Conservation (phyloP, 2,113 vertebrate genomes). For the Entelurus aequoreus region DNA sequence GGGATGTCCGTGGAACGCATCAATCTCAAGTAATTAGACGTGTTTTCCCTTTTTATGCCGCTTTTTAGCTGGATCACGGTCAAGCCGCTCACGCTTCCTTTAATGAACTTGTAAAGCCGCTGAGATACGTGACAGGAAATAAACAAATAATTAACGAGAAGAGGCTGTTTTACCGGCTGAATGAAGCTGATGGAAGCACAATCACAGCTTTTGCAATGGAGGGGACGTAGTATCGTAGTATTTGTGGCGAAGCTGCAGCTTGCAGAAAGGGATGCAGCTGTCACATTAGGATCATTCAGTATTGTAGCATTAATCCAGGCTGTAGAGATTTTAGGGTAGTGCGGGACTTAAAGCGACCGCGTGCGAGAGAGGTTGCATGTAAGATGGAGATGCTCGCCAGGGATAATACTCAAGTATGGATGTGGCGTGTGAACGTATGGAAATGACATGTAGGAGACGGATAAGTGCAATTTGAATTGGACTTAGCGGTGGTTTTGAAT, state of each 20-base stretch:
- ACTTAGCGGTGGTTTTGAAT: not conserved
- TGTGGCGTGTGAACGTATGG: slow-evolving; percentile 9
- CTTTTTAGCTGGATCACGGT: slow-evolving; percentile 30
- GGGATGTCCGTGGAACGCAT: slow-evolving; percentile 61
- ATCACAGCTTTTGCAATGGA: slow-evolving; percentile 11
- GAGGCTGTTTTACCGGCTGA: slow-evolving; percentile 35
- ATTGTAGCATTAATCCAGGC: slow-evolving; percentile 56
- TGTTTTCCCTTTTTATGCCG: slow-evolving; percentile 51
- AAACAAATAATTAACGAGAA: slow-evolving; percentile 46
- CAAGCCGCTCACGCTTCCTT: slow-evolving; percentile 41
- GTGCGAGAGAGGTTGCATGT: slow-evolving; percentile 21
- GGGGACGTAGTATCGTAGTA: slow-evolving; percentile 9
- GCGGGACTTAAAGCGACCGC: slow-evolving; percentile 24
- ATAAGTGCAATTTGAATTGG: not conserved
- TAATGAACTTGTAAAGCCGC: slow-evolving; percentile 64
- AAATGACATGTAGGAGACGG: not conserved
- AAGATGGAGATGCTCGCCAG: slow-evolving; percentile 33
- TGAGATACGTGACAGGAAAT: slow-evolving; percentile 53
- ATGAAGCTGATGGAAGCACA: slow-evolving; percentile 42
- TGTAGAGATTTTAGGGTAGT: slow-evolving; percentile 45
- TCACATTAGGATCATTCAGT: slow-evolving; percentile 52
- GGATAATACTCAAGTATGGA: slow-evolving; percentile 42
- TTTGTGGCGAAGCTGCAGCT: slow-evolving; percentile 18
- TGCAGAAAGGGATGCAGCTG: slow-evolving; percentile 59
- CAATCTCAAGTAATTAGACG: slow-evolving; percentile 67